Base-by-base conservation (phyloP, 2,797 vertebrate genomes). In the Glossophaga mutica region DNA sequence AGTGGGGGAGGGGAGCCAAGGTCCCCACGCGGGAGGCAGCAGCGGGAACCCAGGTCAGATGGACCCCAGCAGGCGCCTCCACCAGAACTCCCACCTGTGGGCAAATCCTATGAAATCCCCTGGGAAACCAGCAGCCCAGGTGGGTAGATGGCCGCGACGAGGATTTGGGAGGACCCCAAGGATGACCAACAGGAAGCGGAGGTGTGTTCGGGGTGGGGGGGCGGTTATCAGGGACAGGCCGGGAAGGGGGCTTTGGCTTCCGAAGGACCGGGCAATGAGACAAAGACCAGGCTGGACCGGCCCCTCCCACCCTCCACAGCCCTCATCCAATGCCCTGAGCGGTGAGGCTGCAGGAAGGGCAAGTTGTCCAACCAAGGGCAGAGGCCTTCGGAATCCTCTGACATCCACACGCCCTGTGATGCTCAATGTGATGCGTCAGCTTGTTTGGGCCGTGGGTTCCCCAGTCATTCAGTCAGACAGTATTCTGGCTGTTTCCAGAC, bases 141-240 rank as follows among this genome's bases (percentile, higher is more conserved):
- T 6, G 18, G 62, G 37, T 0, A 9, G 22, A 0, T 3, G 9
- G 16, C 10, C 2, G 1, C 1, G 12, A 22, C 8, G 44, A 26
- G 55, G 26, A 22, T 18, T 37, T 29, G 22, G 50, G 37, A 39
- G 67, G 24, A 46, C 8, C 3, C 0, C 4, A 0, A 15, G 0
- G 46, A 76, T 1, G n/a, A 11, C 22, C 7, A 7, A 12, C 0
- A 19, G 48, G 34, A 4, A 26, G 11, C 0, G 3, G 67, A 18
- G 9, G 2, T 22, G 34, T 2, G 9, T 24, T 68, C 24, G 6
- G 3, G 3, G 18, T 7, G 26, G 6, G 3, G 3, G 18, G 9
- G 26, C 19, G 5, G 48, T 9, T 7, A 2, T 7, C 50, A 50
- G n/a, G 42, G 39, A 87, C n/a, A 67, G 42, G 5, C 9, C 9